A percentile compares a stretch with the other conserved stretches of the same genome.
Conservation (phyloP, 2,113 vertebrate species). For the Vombatus ursinus region DNA sequence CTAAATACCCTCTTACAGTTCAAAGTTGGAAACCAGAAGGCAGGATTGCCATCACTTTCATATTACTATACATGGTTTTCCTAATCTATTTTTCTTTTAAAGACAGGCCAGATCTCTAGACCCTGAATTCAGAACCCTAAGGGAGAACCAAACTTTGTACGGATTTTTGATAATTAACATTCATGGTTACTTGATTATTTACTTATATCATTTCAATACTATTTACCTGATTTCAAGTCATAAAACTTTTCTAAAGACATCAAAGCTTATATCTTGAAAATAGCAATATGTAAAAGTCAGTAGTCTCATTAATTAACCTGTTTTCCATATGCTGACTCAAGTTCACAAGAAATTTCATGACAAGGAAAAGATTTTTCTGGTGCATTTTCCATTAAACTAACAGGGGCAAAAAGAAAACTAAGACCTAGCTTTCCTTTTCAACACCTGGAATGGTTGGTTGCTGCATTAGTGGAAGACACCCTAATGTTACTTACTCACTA, state of each 20-base stretch:
- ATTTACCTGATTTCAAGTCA: not conserved
- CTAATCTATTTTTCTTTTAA: not conserved
- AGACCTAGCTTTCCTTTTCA: not conserved
- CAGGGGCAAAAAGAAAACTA: not conserved
- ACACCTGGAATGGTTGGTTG: not conserved
- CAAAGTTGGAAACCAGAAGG: not conserved
- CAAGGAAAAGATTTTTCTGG: not conserved
- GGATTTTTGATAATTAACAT: not conserved
- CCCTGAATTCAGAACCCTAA: not conserved
- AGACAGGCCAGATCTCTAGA: not conserved
- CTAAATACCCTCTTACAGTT: conserved; percentile 17
- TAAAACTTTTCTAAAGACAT: not conserved
- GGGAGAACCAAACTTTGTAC: not conserved
- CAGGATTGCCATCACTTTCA: not conserved
- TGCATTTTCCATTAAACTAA: not conserved
- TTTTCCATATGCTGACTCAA: not conserved
- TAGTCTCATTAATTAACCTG: not conserved
- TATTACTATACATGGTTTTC: not conserved
- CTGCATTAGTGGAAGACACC: too few species aligned
- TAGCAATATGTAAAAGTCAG: not conserved
- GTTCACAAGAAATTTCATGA: not conserved
- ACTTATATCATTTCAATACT: not conserved
- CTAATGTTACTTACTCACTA: not conserved
- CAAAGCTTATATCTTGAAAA: not conserved
- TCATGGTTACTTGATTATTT: not conserved